phyloP scores from a whole-genome alignment of 2,797 vertebrate genomes.

The Pipistrellus nathusii region DNA sequence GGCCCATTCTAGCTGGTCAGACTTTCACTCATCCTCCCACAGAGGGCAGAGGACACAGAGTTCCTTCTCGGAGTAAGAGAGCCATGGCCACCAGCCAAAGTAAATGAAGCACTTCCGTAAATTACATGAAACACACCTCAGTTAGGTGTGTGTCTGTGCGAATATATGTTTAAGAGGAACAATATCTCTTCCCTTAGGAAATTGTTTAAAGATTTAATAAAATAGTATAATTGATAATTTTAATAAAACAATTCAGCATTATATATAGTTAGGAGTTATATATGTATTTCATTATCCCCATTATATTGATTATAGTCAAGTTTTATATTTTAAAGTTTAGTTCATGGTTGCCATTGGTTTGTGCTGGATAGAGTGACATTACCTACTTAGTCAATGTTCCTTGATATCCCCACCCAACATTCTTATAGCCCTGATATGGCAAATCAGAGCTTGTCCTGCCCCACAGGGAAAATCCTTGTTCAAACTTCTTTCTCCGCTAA shows the following conservation, averaged over 20 bases:
- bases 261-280: neutral
- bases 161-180: neutral
- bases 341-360: neutral
- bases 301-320: neutral
- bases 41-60: too few relatives aligned
- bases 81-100: neutral
- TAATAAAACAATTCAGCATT: neutral
- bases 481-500: conserved; percentile 69
- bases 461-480: conserved; percentile 74
- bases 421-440: conserved; percentile 69
- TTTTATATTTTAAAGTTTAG: neutral
- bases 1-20: neutral
- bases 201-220: neutral
- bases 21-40: too few relatives aligned
- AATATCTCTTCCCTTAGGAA: neutral
- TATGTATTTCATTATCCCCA: neutral
- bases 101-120: neutral
- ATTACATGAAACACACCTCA: neutral
- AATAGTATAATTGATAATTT: neutral
- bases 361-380: neutral
- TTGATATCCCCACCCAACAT: conserved; percentile 79
- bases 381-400: conserved; percentile 15
- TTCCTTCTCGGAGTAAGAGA: neutral
- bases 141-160: neutral
- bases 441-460: conserved; percentile 84